Conservation (phyloP, 2,888 invertebrate species). For the Stenodema calcarata region DNA sequence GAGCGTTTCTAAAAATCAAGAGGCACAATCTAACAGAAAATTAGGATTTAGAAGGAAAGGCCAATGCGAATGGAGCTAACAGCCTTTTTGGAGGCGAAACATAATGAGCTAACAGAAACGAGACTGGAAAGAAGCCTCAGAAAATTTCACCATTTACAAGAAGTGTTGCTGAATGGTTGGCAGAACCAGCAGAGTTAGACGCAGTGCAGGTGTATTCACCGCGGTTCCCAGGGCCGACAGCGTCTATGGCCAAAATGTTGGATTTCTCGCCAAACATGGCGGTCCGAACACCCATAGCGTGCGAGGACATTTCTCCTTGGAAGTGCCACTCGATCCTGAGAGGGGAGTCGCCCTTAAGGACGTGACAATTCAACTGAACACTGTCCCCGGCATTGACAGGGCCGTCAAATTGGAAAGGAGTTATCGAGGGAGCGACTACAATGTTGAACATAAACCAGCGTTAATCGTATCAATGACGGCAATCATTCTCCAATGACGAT, state of each 20-base stretch:
- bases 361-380: constrained; percentile 69
- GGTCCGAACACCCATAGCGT: constrained; percentile 57
- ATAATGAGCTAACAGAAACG: constrained; percentile 24
- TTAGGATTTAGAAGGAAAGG: background rate
- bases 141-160: constrained; percentile 73
- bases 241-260: constrained; percentile 68
- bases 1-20: background rate
- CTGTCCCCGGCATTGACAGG: constrained; percentile 71
- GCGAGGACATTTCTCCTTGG: constrained; percentile 63
- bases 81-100: background rate
- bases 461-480: background rate
- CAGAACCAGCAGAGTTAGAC: constrained; percentile 73
- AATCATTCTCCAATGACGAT: background rate
- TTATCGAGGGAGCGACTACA: constrained; percentile 56
- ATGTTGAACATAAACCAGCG: constrained; percentile 24
- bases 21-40: background rate
- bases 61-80: constrained; percentile 15
- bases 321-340: constrained; percentile 77
- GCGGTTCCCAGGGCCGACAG: constrained; percentile 72
- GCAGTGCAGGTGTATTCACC: constrained; percentile 80
- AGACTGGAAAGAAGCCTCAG: background rate
- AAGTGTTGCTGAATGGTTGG: constrained; percentile 71
- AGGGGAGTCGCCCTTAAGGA: constrained; percentile 73
- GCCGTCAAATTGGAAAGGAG: constrained; percentile 69
- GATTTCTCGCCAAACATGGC: constrained; percentile 58